A percentile compares a stretch with the other conserved stretches of the same genome.
Evolutionary conservation across 2,888 invertebrate species (phyloP).

Genomic region (Pollenia labialis): DNA sequence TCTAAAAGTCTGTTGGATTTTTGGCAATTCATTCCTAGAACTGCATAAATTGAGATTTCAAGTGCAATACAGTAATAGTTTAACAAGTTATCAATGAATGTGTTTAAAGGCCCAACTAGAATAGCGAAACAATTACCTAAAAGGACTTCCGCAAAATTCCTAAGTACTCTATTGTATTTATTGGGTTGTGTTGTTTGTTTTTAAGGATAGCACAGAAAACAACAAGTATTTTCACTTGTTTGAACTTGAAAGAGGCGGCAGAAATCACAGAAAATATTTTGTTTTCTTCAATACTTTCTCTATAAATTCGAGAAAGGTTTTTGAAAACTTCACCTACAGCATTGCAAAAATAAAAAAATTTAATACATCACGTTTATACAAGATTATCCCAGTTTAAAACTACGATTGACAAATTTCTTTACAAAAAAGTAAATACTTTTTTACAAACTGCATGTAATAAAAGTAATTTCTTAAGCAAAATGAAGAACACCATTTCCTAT

Average conservation of each 20-base stretch:
- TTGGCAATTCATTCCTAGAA: conserved; percentile 57
- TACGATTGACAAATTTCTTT: conserved; percentile 8
- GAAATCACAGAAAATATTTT: conserved; percentile 59
- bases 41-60: conserved; percentile 65
- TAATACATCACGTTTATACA: conserved; percentile 36
- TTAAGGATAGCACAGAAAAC: background rate
- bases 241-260: conserved; percentile 43
- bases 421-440: background rate
- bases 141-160: conserved; percentile 74
- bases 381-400: conserved; percentile 37
- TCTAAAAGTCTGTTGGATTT: conserved; percentile 11
- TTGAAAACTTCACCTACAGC: conserved; percentile 53
- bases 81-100: conserved; percentile 72
- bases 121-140: conserved; percentile 63
- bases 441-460: no score
- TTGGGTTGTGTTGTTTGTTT: conserved; percentile 45
- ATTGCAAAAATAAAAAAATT: conserved; percentile 20
- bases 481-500: no score
- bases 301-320: conserved; percentile 2
- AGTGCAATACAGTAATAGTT: conserved; percentile 71
- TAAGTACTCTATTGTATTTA: conserved; percentile 64
- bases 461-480: no score
- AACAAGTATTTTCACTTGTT: conserved; percentile 17
- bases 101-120: conserved; percentile 36
- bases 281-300: conserved; percentile 42